These are phyloP conservation scores for Geophilus truncorum DNA, from an alignment of 2,888 invertebrate species.

Conservation along the genomic window DNA sequence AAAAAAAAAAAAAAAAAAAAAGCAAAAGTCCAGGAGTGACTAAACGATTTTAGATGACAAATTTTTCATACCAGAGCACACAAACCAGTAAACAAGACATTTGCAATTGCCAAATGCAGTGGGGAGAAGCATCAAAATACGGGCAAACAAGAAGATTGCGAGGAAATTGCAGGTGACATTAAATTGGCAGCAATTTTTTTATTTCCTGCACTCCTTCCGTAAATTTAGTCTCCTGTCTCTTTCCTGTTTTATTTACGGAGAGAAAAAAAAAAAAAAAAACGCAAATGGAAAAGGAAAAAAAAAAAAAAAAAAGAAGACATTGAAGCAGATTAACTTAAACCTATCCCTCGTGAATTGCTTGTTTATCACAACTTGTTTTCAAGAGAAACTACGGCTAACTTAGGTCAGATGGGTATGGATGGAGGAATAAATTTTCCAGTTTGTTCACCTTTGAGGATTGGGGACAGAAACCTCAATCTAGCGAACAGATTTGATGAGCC, in stretches of 20 bases:
- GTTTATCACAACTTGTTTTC: background rate
- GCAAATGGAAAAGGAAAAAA: too few relatives aligned
- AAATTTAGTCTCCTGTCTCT: background rate
- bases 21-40: constrained; percentile 2
- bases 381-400: background rate
- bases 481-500: background rate
- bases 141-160: background rate
- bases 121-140: background rate
- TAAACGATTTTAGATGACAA: constrained; percentile 6
- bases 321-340: background rate
- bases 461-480: background rate
- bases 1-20: background rate
- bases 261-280: background rate
- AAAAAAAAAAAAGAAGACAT: background rate
- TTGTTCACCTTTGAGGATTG: background rate
- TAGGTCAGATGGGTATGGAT: background rate
- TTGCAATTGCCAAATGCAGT: background rate
- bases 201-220: background rate
- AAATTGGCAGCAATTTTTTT: background rate
- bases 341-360: background rate
- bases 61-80: background rate
- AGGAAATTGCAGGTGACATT: background rate
- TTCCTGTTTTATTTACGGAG: background rate
- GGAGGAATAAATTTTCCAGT: background rate
- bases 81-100: background rate